Conservation (phyloP, 2,797 vertebrate species). For the Microchirus variegatus region DNA sequence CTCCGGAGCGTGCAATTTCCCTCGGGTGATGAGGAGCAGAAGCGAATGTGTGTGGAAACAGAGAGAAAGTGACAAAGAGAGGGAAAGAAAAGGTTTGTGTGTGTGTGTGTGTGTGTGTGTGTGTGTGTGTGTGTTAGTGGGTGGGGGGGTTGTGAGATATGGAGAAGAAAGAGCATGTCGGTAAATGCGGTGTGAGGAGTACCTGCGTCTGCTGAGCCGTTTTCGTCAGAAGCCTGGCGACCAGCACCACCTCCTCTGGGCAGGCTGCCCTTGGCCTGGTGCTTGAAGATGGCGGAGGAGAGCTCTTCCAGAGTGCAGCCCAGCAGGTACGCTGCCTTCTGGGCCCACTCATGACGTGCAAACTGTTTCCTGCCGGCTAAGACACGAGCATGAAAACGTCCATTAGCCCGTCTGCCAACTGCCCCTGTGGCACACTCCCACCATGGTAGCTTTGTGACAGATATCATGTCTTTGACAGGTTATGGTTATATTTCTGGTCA, state of each 20-base stretch:
- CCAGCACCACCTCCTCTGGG: constrained; percentile 87
- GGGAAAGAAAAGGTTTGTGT: not conserved
- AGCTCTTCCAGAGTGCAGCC: constrained; percentile 97
- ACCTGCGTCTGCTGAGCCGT: constrained; percentile 87
- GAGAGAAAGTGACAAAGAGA: constrained; percentile 52
- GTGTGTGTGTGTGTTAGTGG: not conserved
- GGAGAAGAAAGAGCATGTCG: constrained; percentile 36
- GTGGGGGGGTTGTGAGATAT: constrained; percentile 8
- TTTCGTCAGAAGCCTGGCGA: constrained; percentile 89
- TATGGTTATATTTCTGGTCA: constrained; percentile 63
- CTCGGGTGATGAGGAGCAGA: constrained; percentile 59
- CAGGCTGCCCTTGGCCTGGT: constrained; percentile 90
- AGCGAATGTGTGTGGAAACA: constrained; percentile 32
- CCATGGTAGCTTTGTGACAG: constrained; percentile 50
- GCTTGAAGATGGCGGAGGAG: constrained; percentile 97
- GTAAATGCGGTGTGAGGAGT: constrained; percentile 61
- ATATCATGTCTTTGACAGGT: constrained; percentile 53
- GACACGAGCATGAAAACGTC: constrained; percentile 72
- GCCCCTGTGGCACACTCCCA: constrained; percentile 35
- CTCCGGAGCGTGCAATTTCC: constrained; percentile 67
- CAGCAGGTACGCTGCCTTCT: constrained; percentile 97
- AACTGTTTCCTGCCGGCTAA: constrained; percentile 98
- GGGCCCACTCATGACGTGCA: constrained; percentile 98
- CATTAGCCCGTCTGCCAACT: constrained; percentile 72
- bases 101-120: too few species aligned